These are phyloP conservation scores for Palythoa caribaeorum DNA, from an alignment of 92 coral and sea anemone genomes.

Conservation along the genomic window DNA sequence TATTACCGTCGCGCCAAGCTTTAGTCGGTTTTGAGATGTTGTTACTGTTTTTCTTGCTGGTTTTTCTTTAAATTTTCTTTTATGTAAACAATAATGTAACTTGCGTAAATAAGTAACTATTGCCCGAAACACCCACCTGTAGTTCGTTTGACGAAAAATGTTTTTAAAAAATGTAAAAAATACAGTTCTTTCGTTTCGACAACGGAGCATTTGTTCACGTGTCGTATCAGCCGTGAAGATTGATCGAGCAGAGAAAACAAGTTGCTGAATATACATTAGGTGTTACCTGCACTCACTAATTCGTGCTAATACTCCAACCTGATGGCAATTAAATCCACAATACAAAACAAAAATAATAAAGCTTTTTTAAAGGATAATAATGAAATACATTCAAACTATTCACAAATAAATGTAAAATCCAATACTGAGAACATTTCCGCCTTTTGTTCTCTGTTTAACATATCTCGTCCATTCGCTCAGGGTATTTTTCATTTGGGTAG, in stretches of 20 bases:
- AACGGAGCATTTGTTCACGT: not conserved
- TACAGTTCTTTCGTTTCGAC: too few species aligned
- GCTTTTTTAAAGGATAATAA: not conserved
- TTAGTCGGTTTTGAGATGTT: too few species aligned
- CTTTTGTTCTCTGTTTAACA: not conserved
- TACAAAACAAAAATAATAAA: conserved; percentile 15
- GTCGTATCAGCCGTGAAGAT: not conserved
- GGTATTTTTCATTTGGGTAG: not conserved
- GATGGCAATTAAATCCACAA: conserved; percentile 4
- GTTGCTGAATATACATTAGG: not conserved
- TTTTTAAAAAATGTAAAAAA: too few species aligned
- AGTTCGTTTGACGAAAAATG: too few species aligned
- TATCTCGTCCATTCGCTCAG: not conserved
- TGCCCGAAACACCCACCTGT: too few species aligned
- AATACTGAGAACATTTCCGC: not conserved
- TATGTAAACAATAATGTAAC: too few species aligned
- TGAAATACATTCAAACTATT: not conserved
- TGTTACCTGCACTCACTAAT: conserved; percentile 4
- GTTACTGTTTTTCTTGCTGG: too few species aligned
- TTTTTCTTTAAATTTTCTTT: too few species aligned
- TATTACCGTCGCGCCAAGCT: too few species aligned
- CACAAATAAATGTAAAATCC: not conserved
- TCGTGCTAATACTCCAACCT: conserved; percentile 1
- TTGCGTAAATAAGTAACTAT: too few species aligned
- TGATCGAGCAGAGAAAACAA: not conserved